These are phyloP conservation scores for Epinephelus lanceolatus DNA, from an alignment of 2,113 vertebrate species.

Conservation along the genomic window DNA sequence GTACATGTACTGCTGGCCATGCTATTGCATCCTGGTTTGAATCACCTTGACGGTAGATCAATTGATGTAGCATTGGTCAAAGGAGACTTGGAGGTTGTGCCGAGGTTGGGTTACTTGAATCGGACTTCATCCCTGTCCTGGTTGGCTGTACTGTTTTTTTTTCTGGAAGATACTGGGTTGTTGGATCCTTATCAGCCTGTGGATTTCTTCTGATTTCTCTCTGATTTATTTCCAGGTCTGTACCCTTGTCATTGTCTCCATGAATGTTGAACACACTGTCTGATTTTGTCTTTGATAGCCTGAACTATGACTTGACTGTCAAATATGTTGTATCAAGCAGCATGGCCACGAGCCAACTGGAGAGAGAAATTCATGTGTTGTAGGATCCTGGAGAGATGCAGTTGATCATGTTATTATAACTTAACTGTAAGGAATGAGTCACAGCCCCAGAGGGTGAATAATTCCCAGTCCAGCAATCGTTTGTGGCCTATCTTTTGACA, in stretches of 20 bases:
- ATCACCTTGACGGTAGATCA: constrained; percentile 82
- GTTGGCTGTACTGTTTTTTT: constrained; percentile 13
- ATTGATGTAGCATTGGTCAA: constrained; percentile 70
- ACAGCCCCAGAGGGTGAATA: constrained; percentile 14
- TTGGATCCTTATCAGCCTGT: constrained; percentile 32
- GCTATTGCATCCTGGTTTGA: constrained; percentile 54
- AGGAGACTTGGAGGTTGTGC: constrained; percentile 84
- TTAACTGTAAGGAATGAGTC: constrained; percentile 34
- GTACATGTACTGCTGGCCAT: constrained; percentile 32
- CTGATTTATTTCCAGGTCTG: constrained; percentile 56
- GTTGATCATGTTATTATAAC: constrained; percentile 16
- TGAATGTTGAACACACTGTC: constrained; percentile 28
- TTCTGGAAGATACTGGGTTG: constrained; percentile 28
- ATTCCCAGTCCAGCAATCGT: background rate
- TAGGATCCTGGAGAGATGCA: constrained; percentile 22
- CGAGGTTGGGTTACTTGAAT: constrained; percentile 73
- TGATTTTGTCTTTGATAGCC: background rate
- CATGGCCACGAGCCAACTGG: constrained; percentile 9
- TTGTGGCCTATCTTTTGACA: background rate
- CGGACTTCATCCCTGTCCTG: constrained; percentile 30
- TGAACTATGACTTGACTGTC: constrained; percentile 27
- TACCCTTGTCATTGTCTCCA: constrained; percentile 27
- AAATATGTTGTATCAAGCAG: constrained; percentile 24
- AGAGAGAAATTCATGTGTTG: constrained; percentile 16
- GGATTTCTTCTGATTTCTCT: constrained; percentile 44